Evolutionary conservation across 2,113 vertebrate genomes (phyloP), one percentile per base, ranked within the genome.

Genomic region (Caracal caracal): DNA sequence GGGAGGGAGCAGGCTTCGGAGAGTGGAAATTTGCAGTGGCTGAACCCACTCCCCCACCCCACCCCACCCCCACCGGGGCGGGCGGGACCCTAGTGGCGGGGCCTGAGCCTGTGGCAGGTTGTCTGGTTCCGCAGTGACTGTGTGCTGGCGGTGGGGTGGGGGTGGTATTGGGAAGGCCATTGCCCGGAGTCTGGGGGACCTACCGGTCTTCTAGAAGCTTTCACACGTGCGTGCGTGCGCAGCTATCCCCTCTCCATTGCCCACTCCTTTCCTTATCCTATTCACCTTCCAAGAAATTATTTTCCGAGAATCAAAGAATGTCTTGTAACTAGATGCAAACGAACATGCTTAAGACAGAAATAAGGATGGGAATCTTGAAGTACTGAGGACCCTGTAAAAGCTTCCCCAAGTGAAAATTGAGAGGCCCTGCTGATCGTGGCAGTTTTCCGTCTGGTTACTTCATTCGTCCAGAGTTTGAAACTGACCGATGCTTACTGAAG

Each of bases 291-390:
- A 95, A 93, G 61, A 95, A 95, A 90, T 84, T 94, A 75, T 80
- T 96, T 89, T 53, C 92, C 80, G 95, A 97, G 92, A 93, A 84
- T 87, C 68, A 88, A 96, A 93, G 33, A 90, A 66, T 47, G 30
- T 78, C 35, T 88, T 81, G 61, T 81, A 66, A 90, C 43, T 47
- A 88, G 49, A 87, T 93, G 24, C 78, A 90, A 94, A 59, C 35
- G 80, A 83, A 87, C 81, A 82, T 53, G 35, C 70, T 96, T 96
- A 92, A 93, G 47, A 90, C 83, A 95, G 40, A 95, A 96, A 75
- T 53, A 65, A 84, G 71, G 56, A 83, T 47, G 70, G 33, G 56
- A 87, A 91, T 88, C 85, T 84, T 71, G 43, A 80, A 93, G n/a
- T 28, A 87, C 24, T 49, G 49, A 56, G 56, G 79, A 79, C 65